These are phyloP conservation scores for Pantala flavescens DNA, from an alignment of 1,140 invertebrate species.

Conservation along the genomic window DNA sequence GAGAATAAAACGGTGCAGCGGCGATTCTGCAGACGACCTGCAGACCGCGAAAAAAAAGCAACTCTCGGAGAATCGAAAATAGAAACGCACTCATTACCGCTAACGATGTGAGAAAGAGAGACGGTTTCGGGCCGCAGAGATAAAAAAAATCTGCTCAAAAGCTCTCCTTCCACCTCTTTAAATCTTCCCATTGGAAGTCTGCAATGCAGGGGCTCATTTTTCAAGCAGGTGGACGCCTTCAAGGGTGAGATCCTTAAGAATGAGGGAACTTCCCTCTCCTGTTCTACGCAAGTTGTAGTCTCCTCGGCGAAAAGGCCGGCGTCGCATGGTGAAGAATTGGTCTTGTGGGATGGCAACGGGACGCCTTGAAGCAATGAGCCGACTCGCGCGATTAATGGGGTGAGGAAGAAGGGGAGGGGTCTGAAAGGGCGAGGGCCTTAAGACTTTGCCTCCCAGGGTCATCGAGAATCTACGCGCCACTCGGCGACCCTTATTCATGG, in stretches of 20 bases:
- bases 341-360: slow-evolving; percentile 2
- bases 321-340: neutral
- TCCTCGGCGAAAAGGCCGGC: neutral
- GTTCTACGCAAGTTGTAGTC: no score
- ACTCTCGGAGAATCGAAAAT: no score
- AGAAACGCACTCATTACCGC: no score
- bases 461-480: neutral
- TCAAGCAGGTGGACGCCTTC: neutral
- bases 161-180: neutral
- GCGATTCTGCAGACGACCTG: no score
- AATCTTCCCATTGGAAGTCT: neutral
- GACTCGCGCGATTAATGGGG: neutral
- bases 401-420: neutral
- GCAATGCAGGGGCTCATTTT: neutral
- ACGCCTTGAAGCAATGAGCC: neutral
- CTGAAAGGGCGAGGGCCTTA: neutral
- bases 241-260: neutral
- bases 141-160: no score
- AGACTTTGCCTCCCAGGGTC: neutral
- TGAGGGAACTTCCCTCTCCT: neutral
- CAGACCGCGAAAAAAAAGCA: no score
- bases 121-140: no score
- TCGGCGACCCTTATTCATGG: neutral
- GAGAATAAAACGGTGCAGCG: no score
- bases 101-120: no score